Base-by-base conservation (phyloP, 2,888 invertebrate genomes). In the Stegophylla sp. region DNA sequence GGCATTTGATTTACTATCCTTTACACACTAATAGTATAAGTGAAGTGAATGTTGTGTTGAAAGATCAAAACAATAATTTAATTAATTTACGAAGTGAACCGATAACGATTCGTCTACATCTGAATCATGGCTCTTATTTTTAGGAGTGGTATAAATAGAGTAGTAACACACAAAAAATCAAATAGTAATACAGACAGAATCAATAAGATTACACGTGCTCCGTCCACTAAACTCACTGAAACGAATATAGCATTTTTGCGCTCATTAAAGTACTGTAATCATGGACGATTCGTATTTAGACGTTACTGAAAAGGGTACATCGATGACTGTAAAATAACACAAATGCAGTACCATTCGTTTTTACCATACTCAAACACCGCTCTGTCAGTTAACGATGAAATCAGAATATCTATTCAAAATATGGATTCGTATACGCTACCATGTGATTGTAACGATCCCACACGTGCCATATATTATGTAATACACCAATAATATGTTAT, bases 361-460 rank as follows among this genome's bases (percentile, higher is more conserved):
- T 20, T 20, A 20, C 20, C 53, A 20, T 53, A 53, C 20, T 53
- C 53, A 53, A 53, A n/a, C 1, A 20, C 1, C 1, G 53, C 53
- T 9, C 9, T 53, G 15, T 20, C n/a, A n/a, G 9, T 20, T 53
- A 53, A 53, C 20, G 20, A 53, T 7, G 53, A 20, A 9, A 53
- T 53, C 9, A 53, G 53, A 53, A 53, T 53, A 53, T 20, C 53
- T 53, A 53, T 53, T 53, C 53, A 53, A 53, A 53, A 53, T 53
- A 53, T 20, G 53, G 53, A 53, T 20, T n/a, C 53, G 53, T 53
- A 53, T 20, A 20, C 53, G 20, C 13, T 45, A 45, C 45, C 10
- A n/a, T n/a, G n/a, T n/a, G n/a, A n/a, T n/a, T n/a, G n/a, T n/a
- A n/a, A n/a, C n/a, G n/a, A n/a, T n/a, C n/a, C n/a, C n/a, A n/a